Evolutionary conservation across 1,140 invertebrate species (phyloP), one percentile per base, ranked within the genome.

Genomic region (Ephestia elutella): DNA sequence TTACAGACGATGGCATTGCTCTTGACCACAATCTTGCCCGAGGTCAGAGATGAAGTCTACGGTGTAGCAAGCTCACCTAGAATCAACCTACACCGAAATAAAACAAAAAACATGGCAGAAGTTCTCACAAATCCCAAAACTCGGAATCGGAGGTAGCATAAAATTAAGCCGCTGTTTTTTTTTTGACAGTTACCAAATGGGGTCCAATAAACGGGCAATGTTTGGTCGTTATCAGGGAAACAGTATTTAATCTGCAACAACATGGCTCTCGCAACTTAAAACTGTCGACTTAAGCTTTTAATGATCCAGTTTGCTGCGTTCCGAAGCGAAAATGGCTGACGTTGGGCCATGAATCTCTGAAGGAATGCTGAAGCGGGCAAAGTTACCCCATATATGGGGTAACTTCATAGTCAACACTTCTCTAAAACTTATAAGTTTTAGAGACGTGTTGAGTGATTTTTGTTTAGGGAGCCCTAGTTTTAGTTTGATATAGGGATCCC

Each of bases 251-350:
- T 53, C 32, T 53, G 32, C 7, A 20, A 25, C 13, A 51, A 51
- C 49, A 54, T 32, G 50, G 49, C 59, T 59, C 56, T 49, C 57
- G 55, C 15, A 62, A 57, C 56, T 63, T 58, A 59, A 63, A 63
- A 54, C 61, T 56, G 61, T 49, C 61, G 49, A 44, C 51, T 63
- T 59, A 63, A 63, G 61, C 61, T 58, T 56, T 63, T 63, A 59
- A 63, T 63, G 61, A 63, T 59, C 57, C 61, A 54, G 51, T 63
- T 59, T 62, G 60, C 18, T 57, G 38, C 50, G 56, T 54, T 57
- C 25, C 18, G 32, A 49, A 25, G 25, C 20, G 56, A 50, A 50
- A 56, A 54, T 54, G 28, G 30, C 38, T 38, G 15, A 2, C 48
- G 30, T 49, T 11, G 17, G 56, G 60, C 55, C 56, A 62, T 19